Conservation (phyloP, 1,140 invertebrate species). For the Metopolophium dirhodum region DNA sequence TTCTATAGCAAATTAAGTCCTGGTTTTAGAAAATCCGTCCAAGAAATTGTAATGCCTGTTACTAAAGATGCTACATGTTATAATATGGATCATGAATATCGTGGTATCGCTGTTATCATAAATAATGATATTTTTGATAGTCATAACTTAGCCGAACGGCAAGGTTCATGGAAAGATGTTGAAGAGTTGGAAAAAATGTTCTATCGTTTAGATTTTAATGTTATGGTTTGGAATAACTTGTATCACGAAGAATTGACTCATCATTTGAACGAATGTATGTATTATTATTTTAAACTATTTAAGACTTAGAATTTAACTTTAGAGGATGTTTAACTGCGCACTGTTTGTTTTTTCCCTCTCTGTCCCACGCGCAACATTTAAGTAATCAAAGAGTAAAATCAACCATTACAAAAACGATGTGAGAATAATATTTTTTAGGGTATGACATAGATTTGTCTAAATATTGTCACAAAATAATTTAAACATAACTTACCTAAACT, state of each 20-base stretch:
- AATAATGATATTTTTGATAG: constrained; percentile 80
- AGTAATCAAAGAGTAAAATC: too few species aligned
- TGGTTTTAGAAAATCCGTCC: neutral
- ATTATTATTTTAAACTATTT: neutral
- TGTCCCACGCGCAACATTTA: too few species aligned
- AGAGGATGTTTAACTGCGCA: too few species aligned
- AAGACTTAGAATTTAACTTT: constrained; percentile 26
- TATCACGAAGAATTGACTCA: constrained; percentile 59
- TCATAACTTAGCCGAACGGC: constrained; percentile 61
- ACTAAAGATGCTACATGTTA: constrained; percentile 77
- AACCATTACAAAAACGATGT: too few species aligned
- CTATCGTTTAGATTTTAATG: constrained; percentile 75
- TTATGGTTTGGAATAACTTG: constrained; percentile 67
- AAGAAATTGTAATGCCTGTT: constrained; percentile 69
- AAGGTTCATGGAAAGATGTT: constrained; percentile 64
- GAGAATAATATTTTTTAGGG: too few species aligned
- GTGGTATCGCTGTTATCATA: constrained; percentile 86
- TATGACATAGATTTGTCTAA: too few species aligned
- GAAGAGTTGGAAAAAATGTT: constrained; percentile 68
- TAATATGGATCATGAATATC: constrained; percentile 83
- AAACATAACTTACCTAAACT: too few species aligned
- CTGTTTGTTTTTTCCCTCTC: too few species aligned
- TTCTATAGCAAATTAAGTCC: neutral
- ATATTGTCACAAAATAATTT: too few species aligned
- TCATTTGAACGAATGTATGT: constrained; percentile 34